Evolutionary conservation across 1,140 invertebrate species (phyloP).

Genomic region (Meloidogyne hapla): DNA sequence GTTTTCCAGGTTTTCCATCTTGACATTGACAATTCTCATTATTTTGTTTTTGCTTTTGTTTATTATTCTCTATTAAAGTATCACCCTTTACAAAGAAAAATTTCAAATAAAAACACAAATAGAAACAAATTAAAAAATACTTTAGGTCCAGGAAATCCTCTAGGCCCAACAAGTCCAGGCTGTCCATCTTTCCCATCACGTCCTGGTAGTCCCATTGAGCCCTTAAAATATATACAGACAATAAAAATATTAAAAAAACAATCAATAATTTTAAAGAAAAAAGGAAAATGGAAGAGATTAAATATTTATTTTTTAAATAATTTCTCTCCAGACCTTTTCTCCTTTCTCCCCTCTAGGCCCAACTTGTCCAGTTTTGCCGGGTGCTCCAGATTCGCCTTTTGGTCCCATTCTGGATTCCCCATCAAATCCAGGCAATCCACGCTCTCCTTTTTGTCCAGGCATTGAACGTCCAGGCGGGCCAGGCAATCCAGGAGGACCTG

Average conservation of each 20-base stretch:
- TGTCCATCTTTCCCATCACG: constrained; percentile 41
- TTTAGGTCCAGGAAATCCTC: constrained; percentile 48
- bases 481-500: constrained; percentile 53
- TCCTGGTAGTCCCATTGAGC: constrained; percentile 42
- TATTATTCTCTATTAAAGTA: constrained; percentile 11
- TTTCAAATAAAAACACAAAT: neutral
- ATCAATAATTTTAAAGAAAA: constrained; percentile 15
- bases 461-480: constrained; percentile 30
- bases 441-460: constrained; percentile 12
- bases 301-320: neutral
- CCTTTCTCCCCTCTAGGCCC: constrained; percentile 54
- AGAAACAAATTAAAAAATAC: constrained; percentile 34
- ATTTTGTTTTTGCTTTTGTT: neutral
- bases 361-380: constrained; percentile 41
- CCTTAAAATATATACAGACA: constrained; percentile 30
- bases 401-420: constrained; percentile 61
- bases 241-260: neutral
- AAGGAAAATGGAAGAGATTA: constrained; percentile 17
- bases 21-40: constrained; percentile 14
- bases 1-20: constrained; percentile 22
- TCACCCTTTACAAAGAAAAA: constrained; percentile 41
- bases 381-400: constrained; percentile 51
- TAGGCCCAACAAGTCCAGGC: constrained; percentile 40
- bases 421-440: constrained; percentile 60
- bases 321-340: constrained; percentile 40